Percentiles rank a stretch among this genome's conserved stretches.
Evolutionary conservation across 2,113 vertebrate species (phyloP).

Genomic region (Phaetusa simplex): DNA sequence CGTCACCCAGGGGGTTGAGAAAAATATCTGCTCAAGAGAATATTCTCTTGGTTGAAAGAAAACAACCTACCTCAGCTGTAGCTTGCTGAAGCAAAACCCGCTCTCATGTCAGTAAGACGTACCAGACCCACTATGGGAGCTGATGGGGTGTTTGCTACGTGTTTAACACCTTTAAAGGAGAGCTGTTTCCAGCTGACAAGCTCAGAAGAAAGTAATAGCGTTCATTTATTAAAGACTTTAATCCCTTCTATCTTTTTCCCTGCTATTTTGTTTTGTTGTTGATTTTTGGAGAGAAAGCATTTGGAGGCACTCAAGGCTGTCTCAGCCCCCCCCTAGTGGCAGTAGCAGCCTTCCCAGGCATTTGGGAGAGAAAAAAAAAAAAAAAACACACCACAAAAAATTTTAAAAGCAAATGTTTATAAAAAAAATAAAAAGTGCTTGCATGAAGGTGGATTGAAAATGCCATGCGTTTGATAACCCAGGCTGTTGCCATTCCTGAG

Average conservation of each 20-base stretch:
- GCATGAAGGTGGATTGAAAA: background rate
- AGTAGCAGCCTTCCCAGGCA: background rate
- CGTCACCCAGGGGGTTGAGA: background rate
- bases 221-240: background rate
- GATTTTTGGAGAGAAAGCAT: background rate
- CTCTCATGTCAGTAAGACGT: rapidly evolving
- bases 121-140: background rate
- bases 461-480: background rate
- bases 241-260: background rate
- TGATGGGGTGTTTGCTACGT: background rate
- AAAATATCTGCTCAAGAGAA: background rate
- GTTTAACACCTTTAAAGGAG: background rate
- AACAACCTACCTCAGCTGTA: background rate
- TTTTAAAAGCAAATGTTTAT: background rate
- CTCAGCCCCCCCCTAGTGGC: constrained; percentile 56
- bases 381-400: background rate
- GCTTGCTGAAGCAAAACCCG: background rate
- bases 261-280: constrained; percentile 24
- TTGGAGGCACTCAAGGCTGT: background rate
- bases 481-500: background rate
- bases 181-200: background rate
- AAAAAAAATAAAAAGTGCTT: background rate
- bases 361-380: background rate
- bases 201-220: background rate
- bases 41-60: background rate